Conservation (phyloP, 2,888 invertebrate species). For the Smittia aterrima region DNA sequence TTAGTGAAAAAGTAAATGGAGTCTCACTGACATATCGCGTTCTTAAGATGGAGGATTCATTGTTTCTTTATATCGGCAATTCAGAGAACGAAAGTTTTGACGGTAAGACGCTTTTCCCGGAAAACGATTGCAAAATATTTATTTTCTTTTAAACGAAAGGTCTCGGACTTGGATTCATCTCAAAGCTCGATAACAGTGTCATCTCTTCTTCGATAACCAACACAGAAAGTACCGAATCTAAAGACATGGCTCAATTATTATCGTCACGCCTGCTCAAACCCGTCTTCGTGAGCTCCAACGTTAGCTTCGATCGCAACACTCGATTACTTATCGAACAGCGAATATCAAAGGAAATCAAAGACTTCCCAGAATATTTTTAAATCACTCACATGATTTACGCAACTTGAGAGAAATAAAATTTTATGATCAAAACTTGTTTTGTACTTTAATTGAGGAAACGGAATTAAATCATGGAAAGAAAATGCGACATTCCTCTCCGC, state of each 20-base stretch:
- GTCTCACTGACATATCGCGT: slow-evolving; percentile 52
- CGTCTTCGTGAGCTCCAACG: slow-evolving; percentile 56
- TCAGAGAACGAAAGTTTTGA: slow-evolving; percentile 49
- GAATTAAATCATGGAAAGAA: not conserved
- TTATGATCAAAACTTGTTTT: slow-evolving; percentile 16
- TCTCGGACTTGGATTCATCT: not conserved
- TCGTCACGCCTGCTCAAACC: slow-evolving; percentile 53
- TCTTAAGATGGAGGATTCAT: slow-evolving; percentile 53
- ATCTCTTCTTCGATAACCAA: slow-evolving; percentile 47
- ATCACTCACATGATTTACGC: not conserved
- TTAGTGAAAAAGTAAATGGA: slow-evolving; percentile 49
- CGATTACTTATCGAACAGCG: slow-evolving; percentile 52
- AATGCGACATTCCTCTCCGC: too few relatives aligned
- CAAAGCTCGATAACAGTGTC: not conserved
- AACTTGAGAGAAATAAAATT: too few relatives aligned
- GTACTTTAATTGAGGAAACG: slow-evolving; percentile 34
- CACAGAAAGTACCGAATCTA: slow-evolving; percentile 49
- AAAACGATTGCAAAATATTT: too few relatives aligned
- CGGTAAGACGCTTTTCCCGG: slow-evolving; percentile 48
- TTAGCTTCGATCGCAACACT: slow-evolving; percentile 50
- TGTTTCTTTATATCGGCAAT: slow-evolving; percentile 55
- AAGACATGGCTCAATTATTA: slow-evolving; percentile 50
- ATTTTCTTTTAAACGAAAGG: not conserved
- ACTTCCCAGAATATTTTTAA: slow-evolving; percentile 14
- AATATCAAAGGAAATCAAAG: slow-evolving; percentile 53